Evolutionary conservation across 2,797 vertebrate species (phyloP).

Genomic region (Aplochiton taeniatus): DNA sequence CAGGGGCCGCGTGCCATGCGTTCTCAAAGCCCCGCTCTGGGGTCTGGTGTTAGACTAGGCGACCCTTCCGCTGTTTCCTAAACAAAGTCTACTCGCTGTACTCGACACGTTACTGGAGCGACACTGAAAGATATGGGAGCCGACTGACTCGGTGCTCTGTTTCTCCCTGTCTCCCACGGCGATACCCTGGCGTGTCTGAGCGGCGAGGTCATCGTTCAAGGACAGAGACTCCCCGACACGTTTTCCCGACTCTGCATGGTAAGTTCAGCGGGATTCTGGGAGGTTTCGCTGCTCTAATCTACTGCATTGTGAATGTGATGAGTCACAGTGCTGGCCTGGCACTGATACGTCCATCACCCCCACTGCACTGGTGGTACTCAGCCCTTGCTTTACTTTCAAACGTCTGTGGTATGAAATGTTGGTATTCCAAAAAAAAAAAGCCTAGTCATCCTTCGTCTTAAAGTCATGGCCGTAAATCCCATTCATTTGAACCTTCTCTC

Average conservation of each 20-base stretch:
- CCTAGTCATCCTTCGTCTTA: too few species aligned
- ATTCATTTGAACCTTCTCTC: conserved; percentile 8
- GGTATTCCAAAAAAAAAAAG: too few species aligned
- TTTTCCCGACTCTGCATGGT: conserved; percentile 52
- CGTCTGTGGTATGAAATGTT: too few species aligned
- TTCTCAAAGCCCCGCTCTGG: background rate
- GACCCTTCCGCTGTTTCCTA: too few species aligned
- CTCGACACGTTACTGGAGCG: conserved; percentile 10
- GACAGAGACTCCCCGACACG: conserved; percentile 29
- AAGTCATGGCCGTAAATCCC: background rate
- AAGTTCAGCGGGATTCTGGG: conserved; percentile 50
- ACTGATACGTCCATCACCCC: background rate
- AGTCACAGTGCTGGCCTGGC: conserved; percentile 13
- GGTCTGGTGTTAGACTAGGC: too few species aligned
- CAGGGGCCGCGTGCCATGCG: conserved; percentile 26
- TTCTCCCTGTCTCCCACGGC: conserved; percentile 52
- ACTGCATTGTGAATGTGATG: conserved; percentile 32
- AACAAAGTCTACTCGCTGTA: background rate
- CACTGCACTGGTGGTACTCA: too few species aligned
- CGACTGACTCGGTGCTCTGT: conserved; percentile 30
- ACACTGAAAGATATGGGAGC: conserved; percentile 42
- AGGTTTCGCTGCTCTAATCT: conserved; percentile 28
- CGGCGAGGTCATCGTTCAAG: conserved; percentile 46
- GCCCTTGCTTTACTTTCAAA: too few species aligned
- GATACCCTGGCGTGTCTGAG: conserved; percentile 55